phyloP scores from a whole-genome alignment of 35 echinoderm and acorn worm species.

The Apostichopus japonicus region DNA sequence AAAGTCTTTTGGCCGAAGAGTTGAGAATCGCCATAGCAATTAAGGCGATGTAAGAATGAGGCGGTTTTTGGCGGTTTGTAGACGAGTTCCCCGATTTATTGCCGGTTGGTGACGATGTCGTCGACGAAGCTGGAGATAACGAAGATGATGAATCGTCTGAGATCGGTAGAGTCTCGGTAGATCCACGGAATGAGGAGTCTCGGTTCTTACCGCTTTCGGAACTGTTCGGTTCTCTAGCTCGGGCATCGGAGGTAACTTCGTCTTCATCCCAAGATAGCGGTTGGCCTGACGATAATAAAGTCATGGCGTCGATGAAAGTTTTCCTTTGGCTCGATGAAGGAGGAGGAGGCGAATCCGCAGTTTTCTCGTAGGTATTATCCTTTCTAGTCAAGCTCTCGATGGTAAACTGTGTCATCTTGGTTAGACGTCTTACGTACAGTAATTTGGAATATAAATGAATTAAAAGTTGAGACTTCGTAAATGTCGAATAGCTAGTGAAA shows the following conservation, averaged over 20 bases:
- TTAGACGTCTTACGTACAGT: background rate
- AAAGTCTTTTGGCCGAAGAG: constrained; percentile 69
- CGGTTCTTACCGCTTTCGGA: background rate
- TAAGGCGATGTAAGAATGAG: constrained; percentile 92
- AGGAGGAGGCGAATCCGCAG: background rate
- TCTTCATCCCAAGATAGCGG: background rate
- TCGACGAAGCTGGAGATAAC: background rate
- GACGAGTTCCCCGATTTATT: background rate
- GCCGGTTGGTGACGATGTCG: background rate
- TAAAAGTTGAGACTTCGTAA: too few species aligned
- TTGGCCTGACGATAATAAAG: constrained; percentile 12
- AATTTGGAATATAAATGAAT: too few species aligned
- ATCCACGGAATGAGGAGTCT: background rate
- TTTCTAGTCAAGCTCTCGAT: constrained; percentile 79
- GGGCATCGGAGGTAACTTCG: background rate
- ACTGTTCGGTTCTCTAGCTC: background rate
- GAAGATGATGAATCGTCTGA: background rate
- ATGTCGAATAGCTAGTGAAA: too few species aligned
- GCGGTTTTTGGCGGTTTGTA: constrained; percentile 62
- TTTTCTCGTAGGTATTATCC: background rate
- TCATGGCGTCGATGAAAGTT: constrained; percentile 35
- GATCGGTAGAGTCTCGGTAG: background rate
- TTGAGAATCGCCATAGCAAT: constrained; percentile 97
- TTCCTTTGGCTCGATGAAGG: constrained; percentile 1
- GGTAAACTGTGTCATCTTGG: constrained; percentile 80